phyloP scores from a whole-genome alignment of 2,113 vertebrate species.

The Pterocles gutturalis region DNA sequence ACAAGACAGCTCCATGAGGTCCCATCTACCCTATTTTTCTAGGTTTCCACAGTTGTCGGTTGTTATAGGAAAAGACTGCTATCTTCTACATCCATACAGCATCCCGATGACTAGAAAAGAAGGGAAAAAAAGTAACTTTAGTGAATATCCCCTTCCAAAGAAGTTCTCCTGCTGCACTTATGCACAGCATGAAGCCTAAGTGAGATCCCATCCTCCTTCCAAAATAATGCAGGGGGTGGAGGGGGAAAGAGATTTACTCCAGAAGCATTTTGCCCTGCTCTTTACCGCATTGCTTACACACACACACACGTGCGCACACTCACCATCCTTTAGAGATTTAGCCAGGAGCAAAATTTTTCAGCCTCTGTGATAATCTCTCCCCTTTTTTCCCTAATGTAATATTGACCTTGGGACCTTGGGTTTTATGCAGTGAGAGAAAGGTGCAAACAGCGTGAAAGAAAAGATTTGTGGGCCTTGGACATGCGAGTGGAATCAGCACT shows the following conservation, averaged over 20 bases:
- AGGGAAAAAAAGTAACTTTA: neutral
- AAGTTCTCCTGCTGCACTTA: neutral
- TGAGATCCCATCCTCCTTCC: neutral
- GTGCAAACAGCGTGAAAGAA: constrained; percentile 40
- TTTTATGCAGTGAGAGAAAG: constrained; percentile 46
- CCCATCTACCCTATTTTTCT: neutral
- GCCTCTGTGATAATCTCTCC: constrained; percentile 25
- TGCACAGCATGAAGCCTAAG: neutral
- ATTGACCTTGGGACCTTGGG: constrained; percentile 4
- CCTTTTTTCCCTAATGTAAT: constrained; percentile 29
- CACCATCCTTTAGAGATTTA: neutral
- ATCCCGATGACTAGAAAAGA: neutral
- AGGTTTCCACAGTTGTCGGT: neutral
- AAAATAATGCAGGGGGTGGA: neutral
- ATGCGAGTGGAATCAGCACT: constrained; percentile 12
- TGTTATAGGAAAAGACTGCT: neutral
- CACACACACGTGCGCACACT: no score
- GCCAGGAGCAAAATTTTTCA: constrained; percentile 43
- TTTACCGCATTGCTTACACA: neutral
- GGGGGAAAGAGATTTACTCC: neutral
- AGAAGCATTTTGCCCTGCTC: neutral
- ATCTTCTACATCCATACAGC: neutral
- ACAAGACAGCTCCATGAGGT: constrained; percentile 32
- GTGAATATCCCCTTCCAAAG: neutral
- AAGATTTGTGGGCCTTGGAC: constrained; percentile 61